Percentiles rank a stretch among this genome's conserved stretches.
Evolutionary conservation across 2,888 invertebrate species (phyloP).

Genomic region (Hoplodrina blanda): DNA sequence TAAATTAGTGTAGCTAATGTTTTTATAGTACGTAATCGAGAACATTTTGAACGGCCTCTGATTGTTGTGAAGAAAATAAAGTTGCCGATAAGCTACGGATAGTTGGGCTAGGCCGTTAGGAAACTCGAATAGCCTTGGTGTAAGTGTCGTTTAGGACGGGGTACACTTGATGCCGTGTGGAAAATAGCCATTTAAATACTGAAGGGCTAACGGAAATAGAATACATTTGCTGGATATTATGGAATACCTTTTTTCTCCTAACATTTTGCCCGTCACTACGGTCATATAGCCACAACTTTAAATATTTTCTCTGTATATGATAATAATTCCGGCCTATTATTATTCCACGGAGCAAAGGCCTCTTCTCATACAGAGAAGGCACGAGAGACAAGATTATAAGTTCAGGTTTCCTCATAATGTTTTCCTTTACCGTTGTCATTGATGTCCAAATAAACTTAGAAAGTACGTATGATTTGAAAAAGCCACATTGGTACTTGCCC

Average conservation of each 20-base stretch:
- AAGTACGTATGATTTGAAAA: too few relatives aligned
- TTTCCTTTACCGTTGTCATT: too few relatives aligned
- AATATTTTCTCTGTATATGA: not conserved
- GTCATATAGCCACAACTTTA: not conserved
- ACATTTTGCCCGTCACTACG: not conserved
- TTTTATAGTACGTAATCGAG: conserved; percentile 68
- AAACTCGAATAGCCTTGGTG: conserved; percentile 52
- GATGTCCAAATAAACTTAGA: too few relatives aligned
- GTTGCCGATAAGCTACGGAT: conserved; percentile 55
- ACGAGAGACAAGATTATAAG: too few relatives aligned
- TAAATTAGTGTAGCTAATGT: conserved; percentile 73
- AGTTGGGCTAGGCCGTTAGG: conserved; percentile 54
- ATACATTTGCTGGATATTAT: conserved; percentile 34
- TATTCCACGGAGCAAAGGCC: too few relatives aligned
- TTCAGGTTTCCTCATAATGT: too few relatives aligned
- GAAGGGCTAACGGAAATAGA: conserved; percentile 40
- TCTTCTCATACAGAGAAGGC: too few relatives aligned
- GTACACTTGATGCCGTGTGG: conserved; percentile 42
- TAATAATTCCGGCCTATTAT: too few relatives aligned
- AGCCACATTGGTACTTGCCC: too few relatives aligned
- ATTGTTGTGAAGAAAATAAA: conserved; percentile 64
- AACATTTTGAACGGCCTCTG: conserved; percentile 61
- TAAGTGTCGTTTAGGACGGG: conserved; percentile 50
- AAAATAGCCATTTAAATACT: conserved; percentile 55
- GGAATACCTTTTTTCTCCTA: conserved; percentile 12